Percentiles rank a stretch among this genome's conserved stretches.
These are phyloP conservation scores for Tachysurus vachellii DNA, from an alignment of 2,113 vertebrate genomes.

Conservation along the genomic window DNA sequence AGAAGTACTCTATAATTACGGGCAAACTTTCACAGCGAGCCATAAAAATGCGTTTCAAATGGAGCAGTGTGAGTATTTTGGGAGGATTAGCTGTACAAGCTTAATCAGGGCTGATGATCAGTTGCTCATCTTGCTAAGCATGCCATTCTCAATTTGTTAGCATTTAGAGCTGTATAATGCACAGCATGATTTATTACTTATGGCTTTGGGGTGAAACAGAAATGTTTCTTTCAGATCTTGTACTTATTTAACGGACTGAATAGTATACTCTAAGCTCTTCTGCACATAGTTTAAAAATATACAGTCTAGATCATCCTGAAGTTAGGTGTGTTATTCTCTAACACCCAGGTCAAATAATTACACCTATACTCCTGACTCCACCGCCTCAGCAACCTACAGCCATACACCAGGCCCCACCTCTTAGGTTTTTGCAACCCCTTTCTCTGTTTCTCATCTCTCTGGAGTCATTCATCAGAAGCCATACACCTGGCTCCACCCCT, in stretches of 20 bases:
- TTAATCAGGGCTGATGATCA: slow-evolving; percentile 63
- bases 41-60: slow-evolving; percentile 57
- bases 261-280: neutral
- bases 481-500: too few species aligned
- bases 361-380: neutral
- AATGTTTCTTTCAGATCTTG: slow-evolving; percentile 1
- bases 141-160: slow-evolving; percentile 22
- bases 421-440: too few species aligned
- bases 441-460: too few species aligned
- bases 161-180: neutral
- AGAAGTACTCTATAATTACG: slow-evolving; percentile 78
- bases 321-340: neutral
- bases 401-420: neutral
- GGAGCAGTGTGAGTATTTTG: slow-evolving; percentile 46
- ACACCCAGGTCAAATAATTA: neutral
- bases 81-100: slow-evolving; percentile 48
- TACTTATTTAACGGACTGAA: neutral
- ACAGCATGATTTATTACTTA: neutral
- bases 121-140: neutral
- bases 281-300: neutral
- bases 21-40: slow-evolving; percentile 64
- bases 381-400: neutral
- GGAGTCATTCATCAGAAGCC: too few species aligned
- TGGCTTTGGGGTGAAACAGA: neutral
- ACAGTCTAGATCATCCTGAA: neutral